Evolutionary conservation across 2,113 vertebrate species (phyloP).

Genomic region (Rhinoptilus africanus): DNA sequence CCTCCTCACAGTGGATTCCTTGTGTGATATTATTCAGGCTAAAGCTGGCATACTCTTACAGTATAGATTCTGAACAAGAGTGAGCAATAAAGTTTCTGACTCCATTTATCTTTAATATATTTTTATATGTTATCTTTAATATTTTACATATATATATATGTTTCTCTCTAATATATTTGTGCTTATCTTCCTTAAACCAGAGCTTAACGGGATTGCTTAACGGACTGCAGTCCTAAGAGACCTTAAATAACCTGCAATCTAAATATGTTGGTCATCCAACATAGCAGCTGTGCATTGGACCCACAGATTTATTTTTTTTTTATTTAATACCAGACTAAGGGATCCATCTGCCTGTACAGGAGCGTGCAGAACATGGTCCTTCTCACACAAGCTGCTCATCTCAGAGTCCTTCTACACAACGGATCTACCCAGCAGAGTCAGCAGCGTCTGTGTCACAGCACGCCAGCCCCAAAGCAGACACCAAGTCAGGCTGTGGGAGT

Average conservation of each 20-base stretch:
- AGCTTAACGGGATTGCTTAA: background rate
- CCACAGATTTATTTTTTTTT: rapidly evolving
- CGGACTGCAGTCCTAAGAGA: background rate
- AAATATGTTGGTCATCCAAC: background rate
- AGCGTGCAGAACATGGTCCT: background rate
- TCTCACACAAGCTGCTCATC: background rate
- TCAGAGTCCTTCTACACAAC: background rate
- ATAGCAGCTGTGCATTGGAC: background rate
- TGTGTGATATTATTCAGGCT: background rate
- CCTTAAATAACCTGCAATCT: background rate
- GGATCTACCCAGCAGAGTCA: background rate
- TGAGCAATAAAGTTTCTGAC: background rate
- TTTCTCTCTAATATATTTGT: background rate
- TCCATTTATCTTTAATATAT: background rate
- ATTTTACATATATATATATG: no score
- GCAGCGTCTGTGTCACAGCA: background rate
- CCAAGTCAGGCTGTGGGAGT: background rate
- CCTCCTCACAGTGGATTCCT: background rate
- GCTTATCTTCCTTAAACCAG: background rate
- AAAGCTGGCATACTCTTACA: background rate
- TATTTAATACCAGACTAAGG: background rate
- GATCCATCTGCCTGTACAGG: background rate
- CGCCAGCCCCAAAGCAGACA: background rate
- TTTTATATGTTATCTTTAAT: background rate
- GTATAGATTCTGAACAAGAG: background rate